Base-by-base conservation (phyloP, 1,140 invertebrate species). In the Triops cancriformis region DNA sequence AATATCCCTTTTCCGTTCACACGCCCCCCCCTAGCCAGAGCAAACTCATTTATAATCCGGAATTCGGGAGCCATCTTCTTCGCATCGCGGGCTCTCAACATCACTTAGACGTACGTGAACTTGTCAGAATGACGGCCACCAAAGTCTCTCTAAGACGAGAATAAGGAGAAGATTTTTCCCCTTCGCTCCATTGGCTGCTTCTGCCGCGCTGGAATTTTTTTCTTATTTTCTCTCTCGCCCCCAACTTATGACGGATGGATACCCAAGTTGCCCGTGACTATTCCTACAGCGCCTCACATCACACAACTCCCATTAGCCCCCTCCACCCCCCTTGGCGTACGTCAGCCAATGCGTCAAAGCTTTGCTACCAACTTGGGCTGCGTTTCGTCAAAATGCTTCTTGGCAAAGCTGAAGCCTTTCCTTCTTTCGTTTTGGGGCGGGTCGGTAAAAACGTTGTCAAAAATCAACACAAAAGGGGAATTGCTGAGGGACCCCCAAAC, bases 271-370 rank as follows among this genome's bases (percentile, higher is more conserved):
- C 31, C 31, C 7, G 31, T 37, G 51, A 64, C 4, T 23, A 64
- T 64, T 14, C 18, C 51, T 45, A 45, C 43, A 12, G 18, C 4
- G 11, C 10, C 51, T 14, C 51, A 18, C 51, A 64, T 64, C 51
- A 64, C n/a, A 64, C 51, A 64, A 64, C 51, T 64, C 51, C 51
- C 23, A 64, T 64, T 64, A 64, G 6, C 51, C 51, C 51, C 18
- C 23, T 23, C 51, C 14, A 64, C 14, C 23, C 9, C 14, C 18
- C 0, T 6, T 23, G 2, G 10, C 18, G 51, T 14, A 64, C 51
- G 51, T 64, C 51, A 64, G 51, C 51, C 51, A 64, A 64, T 64
- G 51, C 51, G 51, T 64, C 51, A 23, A 64, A 64, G n/a, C 43
- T 45, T 64, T 64, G 10, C 51, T 14, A 64, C 51, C n/a, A 5